Evolutionary conservation across 2,888 invertebrate species (phyloP), one percentile per base, ranked within the genome.

Genomic region (Stictocephala bisonia): DNA sequence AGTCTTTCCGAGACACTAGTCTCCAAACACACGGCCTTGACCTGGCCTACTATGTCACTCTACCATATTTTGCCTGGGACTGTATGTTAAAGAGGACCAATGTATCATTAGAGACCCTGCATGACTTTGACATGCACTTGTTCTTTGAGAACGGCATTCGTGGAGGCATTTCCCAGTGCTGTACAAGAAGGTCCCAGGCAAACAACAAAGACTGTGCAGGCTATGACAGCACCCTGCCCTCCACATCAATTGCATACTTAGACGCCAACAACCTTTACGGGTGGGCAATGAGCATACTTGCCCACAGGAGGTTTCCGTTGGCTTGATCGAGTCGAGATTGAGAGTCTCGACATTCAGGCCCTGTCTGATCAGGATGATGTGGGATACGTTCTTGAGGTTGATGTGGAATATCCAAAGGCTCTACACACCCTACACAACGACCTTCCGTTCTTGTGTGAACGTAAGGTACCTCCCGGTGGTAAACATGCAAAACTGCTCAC

Each of bases 1-100:
- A 84, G 75, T 80, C 82, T 71, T 84, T 83, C 76, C 53, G 82
- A 6, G 11, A 73, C 4, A 77, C 72, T 0, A 80, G 80, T 69
- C 31, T 79, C 4, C 15, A 72, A 20, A 78, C 77, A 3, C 83
- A 84, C 69, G 70, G 71, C 1, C 71, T 83, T 2, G 83, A 83
- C 76, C 80, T 81, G 2, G 71, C 75, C 0, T 77, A 78, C 44
- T 82, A 80, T 74, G 80, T 75, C 50, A 81, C 81, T 0, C 35
- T 60, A 11, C 82, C 81, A 3, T 80, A 79, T 6, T 77, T 81
- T 9, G 70, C 79, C 0, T 82, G 75, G 73, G 80, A 82, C 69
- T 76, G 76, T 48, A 81, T 81, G 81, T 58, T 82, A 7, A 80
- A 80, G 74, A 31, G 64, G 26, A 81, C 80, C 0, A 18, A 64